These are phyloP conservation scores for Parthenolecanium corni DNA, from an alignment of 2,888 invertebrate species.

Conservation along the genomic window DNA sequence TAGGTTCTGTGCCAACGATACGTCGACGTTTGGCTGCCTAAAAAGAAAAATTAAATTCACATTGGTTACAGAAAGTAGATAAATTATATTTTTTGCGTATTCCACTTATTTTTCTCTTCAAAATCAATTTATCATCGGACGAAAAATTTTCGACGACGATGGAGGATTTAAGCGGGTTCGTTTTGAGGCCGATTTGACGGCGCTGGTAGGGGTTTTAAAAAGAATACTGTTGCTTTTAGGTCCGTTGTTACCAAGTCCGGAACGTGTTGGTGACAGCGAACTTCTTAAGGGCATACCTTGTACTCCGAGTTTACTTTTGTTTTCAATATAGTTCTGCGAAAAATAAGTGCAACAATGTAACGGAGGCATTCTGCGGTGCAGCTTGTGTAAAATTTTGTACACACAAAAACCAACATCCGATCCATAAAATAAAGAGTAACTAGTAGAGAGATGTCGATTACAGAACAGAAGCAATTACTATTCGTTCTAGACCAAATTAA, in stretches of 20 bases:
- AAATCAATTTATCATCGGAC: constrained; percentile 16
- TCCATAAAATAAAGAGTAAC: too few relatives aligned
- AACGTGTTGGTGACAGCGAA: constrained; percentile 12
- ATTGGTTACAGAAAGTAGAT: neutral
- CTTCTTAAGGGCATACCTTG: constrained; percentile 17
- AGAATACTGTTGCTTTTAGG: neutral
- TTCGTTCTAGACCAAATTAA: too few relatives aligned
- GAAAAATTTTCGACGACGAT: neutral
- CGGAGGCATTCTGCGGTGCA: neutral
- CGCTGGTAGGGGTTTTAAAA: constrained; percentile 11
- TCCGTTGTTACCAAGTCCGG: neutral
- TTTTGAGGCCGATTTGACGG: constrained; percentile 1
- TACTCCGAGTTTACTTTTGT: neutral
- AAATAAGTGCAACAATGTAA: neutral
- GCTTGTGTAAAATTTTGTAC: neutral
- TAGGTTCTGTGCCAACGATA: neutral
- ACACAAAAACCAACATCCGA: too few relatives aligned
- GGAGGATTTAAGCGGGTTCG: neutral
- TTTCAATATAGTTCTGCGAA: constrained; percentile 12
- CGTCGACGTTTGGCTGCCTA: neutral
- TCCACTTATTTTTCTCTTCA: neutral
- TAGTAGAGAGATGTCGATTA: too few relatives aligned
- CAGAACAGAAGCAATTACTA: too few relatives aligned
- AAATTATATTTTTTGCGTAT: neutral
- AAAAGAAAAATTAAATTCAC: neutral